phyloP scores from a whole-genome alignment of 2,888 invertebrate genomes.

The Agriopis leucophaearia region DNA sequence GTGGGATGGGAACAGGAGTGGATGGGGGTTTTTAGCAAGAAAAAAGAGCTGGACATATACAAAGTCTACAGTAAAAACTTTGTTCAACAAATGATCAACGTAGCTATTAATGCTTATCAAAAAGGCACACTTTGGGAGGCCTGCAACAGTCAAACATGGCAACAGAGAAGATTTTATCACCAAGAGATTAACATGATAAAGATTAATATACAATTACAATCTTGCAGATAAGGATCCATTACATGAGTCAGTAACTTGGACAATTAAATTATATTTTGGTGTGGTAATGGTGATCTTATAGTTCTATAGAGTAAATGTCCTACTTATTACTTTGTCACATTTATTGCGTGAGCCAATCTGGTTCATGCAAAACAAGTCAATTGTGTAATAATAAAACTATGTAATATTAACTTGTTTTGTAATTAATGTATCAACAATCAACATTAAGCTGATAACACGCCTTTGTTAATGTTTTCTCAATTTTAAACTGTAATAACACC shows the following conservation, averaged over 20 bases:
- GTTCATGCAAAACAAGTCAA: not conserved
- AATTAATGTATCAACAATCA: conserved; percentile 1
- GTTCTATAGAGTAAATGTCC: not conserved
- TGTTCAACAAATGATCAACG: not conserved
- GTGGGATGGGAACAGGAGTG: too few species aligned
- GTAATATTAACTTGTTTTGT: conserved; percentile 16
- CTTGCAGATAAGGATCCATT: not conserved
- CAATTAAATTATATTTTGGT: not conserved
- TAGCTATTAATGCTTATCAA: not conserved
- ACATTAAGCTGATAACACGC: conserved; percentile 2
- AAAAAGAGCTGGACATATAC: too few species aligned
- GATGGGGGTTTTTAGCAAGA: too few species aligned
- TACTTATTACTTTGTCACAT: not conserved
- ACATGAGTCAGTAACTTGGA: not conserved
- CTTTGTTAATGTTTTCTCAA: not conserved
- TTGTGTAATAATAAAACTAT: not conserved
- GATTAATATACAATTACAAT: not conserved
- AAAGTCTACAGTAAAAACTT: too few species aligned
- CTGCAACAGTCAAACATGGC: not conserved
- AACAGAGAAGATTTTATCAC: not conserved
- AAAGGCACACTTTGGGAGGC: not conserved
- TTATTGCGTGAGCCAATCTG: not conserved
- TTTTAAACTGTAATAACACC: not conserved
- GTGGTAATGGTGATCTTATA: too few species aligned
- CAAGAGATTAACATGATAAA: conserved; percentile 1